These are phyloP conservation scores for Cataglyphis cursor DNA, from an alignment of 2,888 invertebrate genomes.

Conservation along the genomic window DNA sequence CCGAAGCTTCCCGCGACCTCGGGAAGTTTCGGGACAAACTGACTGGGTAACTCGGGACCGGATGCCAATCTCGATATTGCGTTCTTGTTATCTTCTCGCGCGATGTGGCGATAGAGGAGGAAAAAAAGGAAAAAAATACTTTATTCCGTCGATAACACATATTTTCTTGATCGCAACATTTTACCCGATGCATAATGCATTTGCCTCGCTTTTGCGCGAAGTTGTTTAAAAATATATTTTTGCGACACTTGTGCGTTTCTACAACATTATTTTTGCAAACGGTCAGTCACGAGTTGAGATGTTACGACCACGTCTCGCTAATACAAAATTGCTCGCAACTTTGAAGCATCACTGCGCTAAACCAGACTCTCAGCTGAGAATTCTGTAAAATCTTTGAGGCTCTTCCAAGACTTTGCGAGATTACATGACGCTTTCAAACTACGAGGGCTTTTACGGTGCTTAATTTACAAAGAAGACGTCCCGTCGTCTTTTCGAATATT, in stretches of 20 bases:
- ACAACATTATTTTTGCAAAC: slow-evolving; percentile 37
- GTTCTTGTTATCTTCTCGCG: slow-evolving; percentile 5
- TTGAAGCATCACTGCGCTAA: slow-evolving; percentile 33
- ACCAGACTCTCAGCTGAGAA: background rate
- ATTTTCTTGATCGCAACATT: background rate
- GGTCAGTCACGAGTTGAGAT: background rate
- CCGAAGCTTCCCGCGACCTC: background rate
- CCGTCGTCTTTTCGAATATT: slow-evolving; percentile 46
- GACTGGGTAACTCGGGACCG: background rate
- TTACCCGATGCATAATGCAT: slow-evolving; percentile 45
- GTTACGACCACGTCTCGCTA: slow-evolving; percentile 13
- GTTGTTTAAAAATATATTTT: slow-evolving; percentile 18
- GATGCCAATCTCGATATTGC: slow-evolving; percentile 6
- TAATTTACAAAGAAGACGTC: slow-evolving; percentile 51
- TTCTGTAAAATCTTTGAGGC: slow-evolving; percentile 35
- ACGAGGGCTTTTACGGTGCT: slow-evolving; percentile 36
- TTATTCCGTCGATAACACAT: slow-evolving; percentile 38
- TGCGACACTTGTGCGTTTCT: background rate
- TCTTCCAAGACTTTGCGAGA: slow-evolving; percentile 38
- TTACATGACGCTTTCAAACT: slow-evolving; percentile 46
- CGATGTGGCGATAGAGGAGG: background rate
- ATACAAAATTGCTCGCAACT: slow-evolving; percentile 27
- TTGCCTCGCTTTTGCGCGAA: background rate
- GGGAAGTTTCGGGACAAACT: slow-evolving; percentile 8
- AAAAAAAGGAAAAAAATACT: background rate